Conservation (phyloP, 2,113 vertebrate species). For the Electrona antarctica region DNA sequence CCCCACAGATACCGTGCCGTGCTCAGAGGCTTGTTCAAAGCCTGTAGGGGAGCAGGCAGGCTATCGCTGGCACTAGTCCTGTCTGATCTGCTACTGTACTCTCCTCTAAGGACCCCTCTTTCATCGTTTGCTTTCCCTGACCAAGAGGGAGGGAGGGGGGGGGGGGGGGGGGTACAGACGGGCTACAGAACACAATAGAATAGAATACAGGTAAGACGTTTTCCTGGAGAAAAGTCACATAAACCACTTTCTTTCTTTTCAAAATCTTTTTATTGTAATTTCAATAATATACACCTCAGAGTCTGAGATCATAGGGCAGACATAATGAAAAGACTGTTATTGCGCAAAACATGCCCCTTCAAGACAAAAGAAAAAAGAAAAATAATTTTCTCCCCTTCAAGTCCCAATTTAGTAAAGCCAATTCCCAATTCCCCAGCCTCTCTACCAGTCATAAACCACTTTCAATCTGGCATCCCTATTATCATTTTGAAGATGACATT, state of each 20-base stretch:
- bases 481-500: too few relatives aligned
- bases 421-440: neutral
- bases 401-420: neutral
- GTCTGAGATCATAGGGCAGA: too few relatives aligned
- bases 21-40: constrained; percentile 50
- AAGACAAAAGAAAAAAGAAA: too few relatives aligned
- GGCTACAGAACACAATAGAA: neutral
- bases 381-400: neutral
- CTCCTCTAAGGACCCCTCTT: constrained; percentile 48
- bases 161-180: constrained; percentile 2
- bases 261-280: too few relatives aligned
- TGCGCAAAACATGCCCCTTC: too few relatives aligned
- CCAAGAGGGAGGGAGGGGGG: too few relatives aligned
- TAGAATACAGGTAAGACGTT: neutral
- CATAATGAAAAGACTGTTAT: too few relatives aligned
- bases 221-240: neutral
- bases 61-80: constrained; percentile 48
- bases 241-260: neutral
- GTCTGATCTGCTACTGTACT: constrained; percentile 64
- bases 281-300: too few relatives aligned
- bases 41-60: constrained; percentile 62
- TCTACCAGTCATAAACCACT: too few relatives aligned
- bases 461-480: too few relatives aligned
- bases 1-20: constrained; percentile 49
- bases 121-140: constrained; percentile 48